Conservation (phyloP, 2,113 vertebrate species). For the Podarcis raffonei region DNA sequence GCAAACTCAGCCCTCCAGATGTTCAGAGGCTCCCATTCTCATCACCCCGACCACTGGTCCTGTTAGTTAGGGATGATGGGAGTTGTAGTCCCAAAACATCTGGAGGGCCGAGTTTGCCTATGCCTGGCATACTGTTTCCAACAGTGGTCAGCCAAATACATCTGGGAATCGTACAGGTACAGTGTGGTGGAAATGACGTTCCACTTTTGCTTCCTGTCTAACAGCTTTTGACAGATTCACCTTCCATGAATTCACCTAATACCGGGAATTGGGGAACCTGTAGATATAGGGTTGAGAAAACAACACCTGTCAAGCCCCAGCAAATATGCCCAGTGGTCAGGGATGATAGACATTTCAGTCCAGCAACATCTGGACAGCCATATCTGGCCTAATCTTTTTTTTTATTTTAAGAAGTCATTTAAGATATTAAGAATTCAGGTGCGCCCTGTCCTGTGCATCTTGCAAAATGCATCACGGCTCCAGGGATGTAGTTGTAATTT, state of each 20-base stretch:
- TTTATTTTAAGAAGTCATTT: constrained; percentile 18
- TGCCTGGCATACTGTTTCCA: no score
- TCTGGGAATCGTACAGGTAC: neutral
- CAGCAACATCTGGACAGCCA: neutral
- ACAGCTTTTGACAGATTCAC: neutral
- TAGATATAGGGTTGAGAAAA: neutral
- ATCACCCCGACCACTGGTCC: no score
- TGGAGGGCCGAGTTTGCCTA: no score
- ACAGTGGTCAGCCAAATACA: neutral
- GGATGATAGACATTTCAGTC: no score
- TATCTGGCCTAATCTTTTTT: no score
- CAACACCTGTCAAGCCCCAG: neutral
- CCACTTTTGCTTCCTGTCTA: no score
- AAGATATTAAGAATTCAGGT: neutral
- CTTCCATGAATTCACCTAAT: no score
- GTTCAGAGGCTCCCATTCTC: no score
- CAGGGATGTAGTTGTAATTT: neutral
- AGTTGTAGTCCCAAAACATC: no score
- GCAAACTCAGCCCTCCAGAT: no score
- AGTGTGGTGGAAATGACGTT: no score
- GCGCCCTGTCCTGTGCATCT: neutral
- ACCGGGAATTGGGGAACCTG: neutral
- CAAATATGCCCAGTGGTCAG: neutral
- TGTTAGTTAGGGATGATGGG: no score
- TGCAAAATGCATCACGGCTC: neutral